phyloP scores from a whole-genome alignment of 2,888 invertebrate genomes.

The Ophioninae sp. region DNA sequence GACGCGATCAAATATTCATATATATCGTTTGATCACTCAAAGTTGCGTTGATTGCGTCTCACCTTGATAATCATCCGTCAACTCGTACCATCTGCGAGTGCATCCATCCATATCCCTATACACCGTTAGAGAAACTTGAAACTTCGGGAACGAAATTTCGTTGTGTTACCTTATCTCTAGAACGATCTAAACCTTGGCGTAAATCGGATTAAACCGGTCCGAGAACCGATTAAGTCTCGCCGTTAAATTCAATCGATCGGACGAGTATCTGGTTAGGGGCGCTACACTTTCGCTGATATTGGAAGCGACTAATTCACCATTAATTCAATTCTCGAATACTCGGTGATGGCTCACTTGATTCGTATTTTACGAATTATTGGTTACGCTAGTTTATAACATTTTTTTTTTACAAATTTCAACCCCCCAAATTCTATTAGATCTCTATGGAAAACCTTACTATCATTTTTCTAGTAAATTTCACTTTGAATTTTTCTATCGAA shows the following conservation, averaged over 20 bases:
- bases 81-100: neutral
- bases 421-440: no score
- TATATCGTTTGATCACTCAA: neutral
- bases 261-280: constrained; percentile 3
- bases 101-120: neutral
- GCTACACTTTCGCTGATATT: neutral
- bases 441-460: no score
- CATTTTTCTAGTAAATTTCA: no score
- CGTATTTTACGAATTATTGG: neutral
- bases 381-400: neutral
- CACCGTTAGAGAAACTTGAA: constrained; percentile 16
- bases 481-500: no score
- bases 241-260: constrained; percentile 21
- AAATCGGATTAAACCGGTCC: constrained; percentile 42
- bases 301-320: neutral
- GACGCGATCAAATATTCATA: neutral
- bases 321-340: neutral
- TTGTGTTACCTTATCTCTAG: neutral
- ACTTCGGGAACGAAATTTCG: constrained; percentile 26
- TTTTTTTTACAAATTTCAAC: no score
- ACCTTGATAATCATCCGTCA: neutral
- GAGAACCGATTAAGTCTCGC: constrained; percentile 35
- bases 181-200: constrained; percentile 3
- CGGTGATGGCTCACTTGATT: neutral
- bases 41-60: neutral